phyloP scores from a whole-genome alignment of 2,888 invertebrate species.

The Alloplasta piceator region DNA sequence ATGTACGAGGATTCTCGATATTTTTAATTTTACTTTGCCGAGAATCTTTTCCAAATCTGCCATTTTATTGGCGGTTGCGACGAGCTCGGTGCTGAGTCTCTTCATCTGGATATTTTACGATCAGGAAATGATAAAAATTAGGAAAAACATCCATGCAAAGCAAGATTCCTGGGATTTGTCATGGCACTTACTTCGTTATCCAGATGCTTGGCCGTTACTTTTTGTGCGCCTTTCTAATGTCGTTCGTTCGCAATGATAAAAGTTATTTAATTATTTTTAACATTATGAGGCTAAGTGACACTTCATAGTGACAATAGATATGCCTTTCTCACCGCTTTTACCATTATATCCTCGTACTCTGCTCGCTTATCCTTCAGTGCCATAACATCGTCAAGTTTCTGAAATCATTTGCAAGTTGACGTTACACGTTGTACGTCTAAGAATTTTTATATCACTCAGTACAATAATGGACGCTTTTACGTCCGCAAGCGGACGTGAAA shows the following conservation, averaged over 20 bases:
- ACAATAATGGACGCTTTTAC: no score
- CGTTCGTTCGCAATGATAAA: neutral
- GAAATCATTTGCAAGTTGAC: conserved; percentile 41
- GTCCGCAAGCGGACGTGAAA: no score
- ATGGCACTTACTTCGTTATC: conserved; percentile 74
- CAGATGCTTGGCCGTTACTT: conserved; percentile 71
- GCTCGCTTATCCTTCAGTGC: conserved; percentile 76
- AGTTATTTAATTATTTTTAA: neutral
- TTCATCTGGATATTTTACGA: conserved; percentile 71
- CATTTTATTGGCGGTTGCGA: conserved; percentile 71
- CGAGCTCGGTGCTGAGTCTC: conserved; percentile 73
- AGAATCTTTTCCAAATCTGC: conserved; percentile 76
- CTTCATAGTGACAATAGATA: neutral
- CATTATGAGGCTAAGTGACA: neutral
- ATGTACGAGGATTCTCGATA: conserved; percentile 19
- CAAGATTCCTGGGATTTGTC: neutral
- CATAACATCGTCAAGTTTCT: conserved; percentile 77
- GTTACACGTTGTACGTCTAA: neutral
- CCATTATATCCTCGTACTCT: conserved; percentile 78
- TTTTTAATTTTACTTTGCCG: conserved; percentile 74
- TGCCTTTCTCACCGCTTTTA: conserved; percentile 76
- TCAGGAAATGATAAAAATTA: neutral
- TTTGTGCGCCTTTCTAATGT: conserved; percentile 76
- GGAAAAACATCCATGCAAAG: neutral
- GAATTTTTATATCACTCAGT: no score